Evolutionary conservation across 2,113 vertebrate species (phyloP).

Genomic region (Eudyptes chrysolophus): DNA sequence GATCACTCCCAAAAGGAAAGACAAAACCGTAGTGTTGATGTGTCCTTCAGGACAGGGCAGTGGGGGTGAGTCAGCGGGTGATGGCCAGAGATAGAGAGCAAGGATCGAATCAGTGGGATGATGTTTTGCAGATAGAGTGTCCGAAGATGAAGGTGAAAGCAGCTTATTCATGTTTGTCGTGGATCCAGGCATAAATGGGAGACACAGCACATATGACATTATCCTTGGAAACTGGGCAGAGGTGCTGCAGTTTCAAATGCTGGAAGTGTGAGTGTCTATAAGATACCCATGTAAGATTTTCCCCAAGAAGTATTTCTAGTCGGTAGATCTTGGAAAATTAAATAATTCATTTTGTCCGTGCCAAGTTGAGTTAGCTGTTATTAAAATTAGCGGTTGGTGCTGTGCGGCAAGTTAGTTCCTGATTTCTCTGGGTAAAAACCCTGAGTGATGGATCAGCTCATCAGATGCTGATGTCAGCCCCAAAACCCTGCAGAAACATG

Average conservation of each 20-base stretch:
- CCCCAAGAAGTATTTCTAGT: neutral
- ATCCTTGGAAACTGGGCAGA: neutral
- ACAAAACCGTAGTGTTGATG: neutral
- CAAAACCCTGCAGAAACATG: neutral
- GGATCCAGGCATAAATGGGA: neutral
- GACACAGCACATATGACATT: neutral
- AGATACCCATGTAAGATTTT: neutral
- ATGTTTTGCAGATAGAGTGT: neutral
- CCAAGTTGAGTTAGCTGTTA: neutral
- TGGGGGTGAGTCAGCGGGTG: neutral
- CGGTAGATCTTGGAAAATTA: neutral
- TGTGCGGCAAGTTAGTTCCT: neutral
- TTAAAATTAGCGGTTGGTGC: neutral
- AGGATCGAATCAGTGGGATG: accelerated
- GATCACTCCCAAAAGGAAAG: neutral
- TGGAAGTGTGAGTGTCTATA: neutral
- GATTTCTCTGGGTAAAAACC: neutral
- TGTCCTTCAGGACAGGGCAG: neutral
- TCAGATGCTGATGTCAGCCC: neutral
- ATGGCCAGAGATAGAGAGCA: neutral
- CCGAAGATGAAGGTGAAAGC: neutral
- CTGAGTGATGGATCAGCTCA: neutral
- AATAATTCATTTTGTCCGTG: neutral
- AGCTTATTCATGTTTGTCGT: neutral
- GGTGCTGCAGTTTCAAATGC: neutral